These are phyloP conservation scores for Brachyptera risi DNA, from an alignment of 2,888 invertebrate genomes.

Conservation along the genomic window DNA sequence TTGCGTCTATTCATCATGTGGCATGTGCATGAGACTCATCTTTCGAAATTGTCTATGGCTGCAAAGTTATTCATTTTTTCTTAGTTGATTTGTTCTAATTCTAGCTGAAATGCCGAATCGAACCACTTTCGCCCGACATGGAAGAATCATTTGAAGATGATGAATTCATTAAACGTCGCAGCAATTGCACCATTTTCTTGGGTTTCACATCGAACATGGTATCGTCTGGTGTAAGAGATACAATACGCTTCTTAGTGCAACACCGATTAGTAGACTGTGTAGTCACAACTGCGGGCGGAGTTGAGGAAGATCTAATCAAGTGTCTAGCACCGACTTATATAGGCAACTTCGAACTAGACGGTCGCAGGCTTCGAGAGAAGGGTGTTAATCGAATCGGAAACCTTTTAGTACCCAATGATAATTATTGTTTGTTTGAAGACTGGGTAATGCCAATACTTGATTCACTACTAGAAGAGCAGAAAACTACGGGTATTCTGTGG, in stretches of 20 bases:
- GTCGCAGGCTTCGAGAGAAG: slow-evolving; percentile 70
- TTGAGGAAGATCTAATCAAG: slow-evolving; percentile 99
- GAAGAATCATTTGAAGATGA: slow-evolving; percentile 67
- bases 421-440: slow-evolving; percentile 96
- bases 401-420: slow-evolving; percentile 94
- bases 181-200: slow-evolving; percentile 90
- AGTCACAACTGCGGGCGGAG: slow-evolving; percentile 95
- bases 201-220: slow-evolving; percentile 98
- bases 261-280: slow-evolving; percentile 91
- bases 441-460: slow-evolving; percentile 95
- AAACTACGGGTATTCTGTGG: slow-evolving; percentile 71
- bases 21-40: too few relatives aligned
- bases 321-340: slow-evolving; percentile 92
- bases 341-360: slow-evolving; percentile 84
- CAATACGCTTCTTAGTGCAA: slow-evolving; percentile 80
- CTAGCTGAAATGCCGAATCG: slow-evolving; percentile 64
- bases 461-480: slow-evolving; percentile 85
- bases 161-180: slow-evolving; percentile 69
- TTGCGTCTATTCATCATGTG: too few relatives aligned
- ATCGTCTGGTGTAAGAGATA: slow-evolving; percentile 91
- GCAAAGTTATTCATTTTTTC: too few relatives aligned
- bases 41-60: too few relatives aligned
- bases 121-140: slow-evolving; percentile 61
- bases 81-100: slow-evolving; percentile 29
- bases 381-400: slow-evolving; percentile 93